These are phyloP conservation scores for Drosophila nebulosa DNA, from an alignment of 1,140 invertebrate genomes.

Conservation along the genomic window DNA sequence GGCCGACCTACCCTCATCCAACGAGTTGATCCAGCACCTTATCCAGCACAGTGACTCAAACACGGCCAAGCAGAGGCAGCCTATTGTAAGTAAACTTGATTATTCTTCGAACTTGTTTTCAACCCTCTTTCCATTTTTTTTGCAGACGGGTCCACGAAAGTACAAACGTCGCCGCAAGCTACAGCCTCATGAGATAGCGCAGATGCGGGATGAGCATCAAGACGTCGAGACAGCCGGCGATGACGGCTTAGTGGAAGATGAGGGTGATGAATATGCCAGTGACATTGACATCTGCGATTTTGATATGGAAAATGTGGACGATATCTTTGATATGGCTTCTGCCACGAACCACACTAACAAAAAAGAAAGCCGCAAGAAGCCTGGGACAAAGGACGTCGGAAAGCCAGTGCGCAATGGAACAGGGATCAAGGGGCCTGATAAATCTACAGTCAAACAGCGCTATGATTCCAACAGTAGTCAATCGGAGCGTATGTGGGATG, in stretches of 20 bases:
- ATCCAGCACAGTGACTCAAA: constrained; percentile 92
- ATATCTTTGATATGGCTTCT: constrained; percentile 80
- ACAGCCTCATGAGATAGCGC: constrained; percentile 84
- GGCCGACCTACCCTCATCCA: constrained; percentile 85
- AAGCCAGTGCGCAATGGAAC: constrained; percentile 37
- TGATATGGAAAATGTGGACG: constrained; percentile 76
- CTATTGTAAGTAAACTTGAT: constrained; percentile 82
- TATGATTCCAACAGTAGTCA: constrained; percentile 58
- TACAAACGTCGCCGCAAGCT: constrained; percentile 89
- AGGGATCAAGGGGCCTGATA: constrained; percentile 19
- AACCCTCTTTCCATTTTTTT: constrained; percentile 1
- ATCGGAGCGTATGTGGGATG: constrained; percentile 71
- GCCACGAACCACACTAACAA: constrained; percentile 45
- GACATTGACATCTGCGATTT: constrained; percentile 76
- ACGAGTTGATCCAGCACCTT: constrained; percentile 89
- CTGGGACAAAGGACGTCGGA: not conserved
- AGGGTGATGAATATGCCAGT: constrained; percentile 50
- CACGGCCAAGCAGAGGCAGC: constrained; percentile 88
- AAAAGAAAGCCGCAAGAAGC: constrained; percentile 52
- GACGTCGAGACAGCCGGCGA: constrained; percentile 16
- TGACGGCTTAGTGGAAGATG: constrained; percentile 43
- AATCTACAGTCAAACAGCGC: constrained; percentile 20
- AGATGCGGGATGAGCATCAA: constrained; percentile 73
- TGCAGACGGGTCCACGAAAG: constrained; percentile 86
- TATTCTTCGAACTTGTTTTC: not conserved